Evolutionary conservation across 2,797 vertebrate genomes (phyloP).

Genomic region (Acipenser transmontanus): DNA sequence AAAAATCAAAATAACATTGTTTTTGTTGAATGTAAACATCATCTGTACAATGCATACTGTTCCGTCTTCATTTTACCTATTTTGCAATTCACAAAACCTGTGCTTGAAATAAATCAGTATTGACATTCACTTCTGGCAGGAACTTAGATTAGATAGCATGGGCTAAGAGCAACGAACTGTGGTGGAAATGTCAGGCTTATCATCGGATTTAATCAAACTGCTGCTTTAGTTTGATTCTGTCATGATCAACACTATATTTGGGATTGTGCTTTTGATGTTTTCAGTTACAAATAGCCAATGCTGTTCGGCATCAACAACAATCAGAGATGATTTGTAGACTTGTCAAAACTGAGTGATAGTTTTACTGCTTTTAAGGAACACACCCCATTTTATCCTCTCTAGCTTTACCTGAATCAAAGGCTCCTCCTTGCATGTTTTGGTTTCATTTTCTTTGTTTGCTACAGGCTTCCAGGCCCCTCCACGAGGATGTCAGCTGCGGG

Average conservation of each 20-base stretch:
- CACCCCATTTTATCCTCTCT: no score
- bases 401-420: no score
- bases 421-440: neutral
- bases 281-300: neutral
- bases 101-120: neutral
- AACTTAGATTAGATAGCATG: neutral
- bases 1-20: no score
- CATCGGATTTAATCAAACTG: slow-evolving; percentile 2
- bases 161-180: neutral
- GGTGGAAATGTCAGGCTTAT: neutral
- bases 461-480: slow-evolving; percentile 87
- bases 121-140: neutral
- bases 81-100: neutral
- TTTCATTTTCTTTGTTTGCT: slow-evolving; percentile 13
- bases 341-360: neutral
- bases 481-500: slow-evolving; percentile 78
- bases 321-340: neutral
- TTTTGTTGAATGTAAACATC: no score
- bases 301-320: neutral
- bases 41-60: no score
- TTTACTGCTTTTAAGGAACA: no score
- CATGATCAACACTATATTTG: neutral
- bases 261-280: neutral
- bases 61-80: no score
- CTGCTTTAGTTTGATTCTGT: slow-evolving; percentile 5